These are phyloP conservation scores for Ophthalmolycus amberensis DNA, from an alignment of 2,113 vertebrate genomes.

Conservation along the genomic window DNA sequence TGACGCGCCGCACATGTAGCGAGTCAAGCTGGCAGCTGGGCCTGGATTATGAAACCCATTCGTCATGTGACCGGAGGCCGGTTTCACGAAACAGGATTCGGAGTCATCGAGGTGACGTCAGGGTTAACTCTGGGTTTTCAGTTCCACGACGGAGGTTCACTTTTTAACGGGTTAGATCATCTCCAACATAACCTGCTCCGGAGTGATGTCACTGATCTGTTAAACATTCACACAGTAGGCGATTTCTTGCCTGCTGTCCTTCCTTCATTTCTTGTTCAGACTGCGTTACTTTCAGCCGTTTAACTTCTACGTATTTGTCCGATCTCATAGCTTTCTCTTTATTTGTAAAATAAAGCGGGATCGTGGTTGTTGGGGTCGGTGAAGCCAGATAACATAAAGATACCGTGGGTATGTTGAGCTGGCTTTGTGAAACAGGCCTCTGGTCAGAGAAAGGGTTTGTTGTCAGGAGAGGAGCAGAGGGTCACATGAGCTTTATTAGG, in stretches of 20 bases:
- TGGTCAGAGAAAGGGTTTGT: conserved; percentile 58
- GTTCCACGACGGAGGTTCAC: neutral
- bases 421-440: neutral
- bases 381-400: neutral
- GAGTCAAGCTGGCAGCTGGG: conserved; percentile 26
- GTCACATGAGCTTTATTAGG: conserved; percentile 62
- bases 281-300: neutral
- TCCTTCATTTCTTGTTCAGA: neutral
- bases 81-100: neutral
- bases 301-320: neutral
- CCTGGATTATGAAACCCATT: conserved; percentile 44
- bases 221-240: too few relatives aligned
- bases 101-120: neutral
- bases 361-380: neutral
- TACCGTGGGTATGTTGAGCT: neutral
- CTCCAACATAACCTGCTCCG: neutral
- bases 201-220: too few relatives aligned
- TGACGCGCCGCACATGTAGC: conserved; percentile 11
- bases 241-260: too few relatives aligned
- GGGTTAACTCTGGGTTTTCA: neutral
- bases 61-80: conserved; percentile 32
- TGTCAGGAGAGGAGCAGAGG: conserved; percentile 53
- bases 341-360: neutral
- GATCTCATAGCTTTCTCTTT: too few relatives aligned
- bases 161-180: neutral